Percentiles rank a stretch among this genome's conserved stretches.
These are phyloP conservation scores for Trogon melanurus DNA, from an alignment of 2,113 vertebrate genomes.

Conservation along the genomic window DNA sequence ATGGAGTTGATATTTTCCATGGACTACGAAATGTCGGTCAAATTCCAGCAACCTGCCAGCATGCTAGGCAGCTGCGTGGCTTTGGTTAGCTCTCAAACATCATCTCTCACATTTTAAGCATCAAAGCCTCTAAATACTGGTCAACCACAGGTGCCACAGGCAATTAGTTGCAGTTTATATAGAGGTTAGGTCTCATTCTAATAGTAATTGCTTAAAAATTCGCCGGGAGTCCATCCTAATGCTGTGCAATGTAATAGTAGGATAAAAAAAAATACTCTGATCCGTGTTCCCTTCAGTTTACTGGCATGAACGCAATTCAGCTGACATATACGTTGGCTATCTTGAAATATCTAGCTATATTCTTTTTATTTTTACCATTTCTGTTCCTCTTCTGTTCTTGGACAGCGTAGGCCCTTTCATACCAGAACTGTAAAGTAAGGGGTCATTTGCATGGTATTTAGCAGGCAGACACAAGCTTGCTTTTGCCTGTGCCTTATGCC, in stretches of 20 bases:
- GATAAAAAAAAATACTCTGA: background rate
- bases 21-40: background rate
- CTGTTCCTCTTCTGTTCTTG: background rate
- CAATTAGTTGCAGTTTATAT: background rate
- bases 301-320: background rate
- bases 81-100: background rate
- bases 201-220: background rate
- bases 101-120: background rate
- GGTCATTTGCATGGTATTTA: background rate
- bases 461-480: background rate
- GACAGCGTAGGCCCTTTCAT: background rate
- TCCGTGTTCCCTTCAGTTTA: background rate
- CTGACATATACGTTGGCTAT: background rate
- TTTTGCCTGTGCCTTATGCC: background rate
- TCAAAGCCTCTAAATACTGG: background rate
- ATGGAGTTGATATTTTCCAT: background rate
- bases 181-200: background rate
- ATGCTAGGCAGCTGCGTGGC: background rate
- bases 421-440: background rate
- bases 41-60: background rate
- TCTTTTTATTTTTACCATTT: background rate
- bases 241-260: background rate
- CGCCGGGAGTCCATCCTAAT: background rate
- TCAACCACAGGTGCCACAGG: background rate
- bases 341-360: background rate